Base-by-base conservation (phyloP, 2,888 invertebrate genomes). In the Rhagophthalmus giganteus region DNA sequence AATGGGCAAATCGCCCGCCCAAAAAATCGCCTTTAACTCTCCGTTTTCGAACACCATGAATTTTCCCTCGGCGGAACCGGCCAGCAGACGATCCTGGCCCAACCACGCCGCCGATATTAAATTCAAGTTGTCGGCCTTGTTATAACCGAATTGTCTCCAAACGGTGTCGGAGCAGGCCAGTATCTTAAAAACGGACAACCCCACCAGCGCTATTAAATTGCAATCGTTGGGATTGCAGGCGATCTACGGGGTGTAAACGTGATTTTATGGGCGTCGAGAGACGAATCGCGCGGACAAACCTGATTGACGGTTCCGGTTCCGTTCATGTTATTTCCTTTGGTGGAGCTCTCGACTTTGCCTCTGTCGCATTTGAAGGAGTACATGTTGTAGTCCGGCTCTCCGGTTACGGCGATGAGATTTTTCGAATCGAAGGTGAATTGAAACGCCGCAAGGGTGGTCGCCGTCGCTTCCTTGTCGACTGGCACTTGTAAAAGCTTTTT, bases 1-100 rank as follows among this genome's bases (percentile, higher is more conserved):
- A 26, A 81, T 77, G 2, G 69, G 67, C 4, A 84, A 76, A 16
- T 86, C 84, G 2, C 70, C 62, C 0, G 87, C 87, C 49, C 78
- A 78, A 65, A 83, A 88, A 0, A 83, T 71, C 28, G 81, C 80
- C 58, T 88, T 86, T 34, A 91, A 73, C 59, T 95, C 94, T 0
- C 93, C 93, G 59, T 88, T 88, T 71, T 95, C 94, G 45, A 94
- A 81, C 50, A 92, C 77, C 67, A 92, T 78, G 26, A 95, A 78
- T 56, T 84, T 78, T 13, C 92, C 92, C 49, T 82, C 84, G 45
- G 80, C 79, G 0, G 92, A 91, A 1, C 94, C 95, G 32, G 87
- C 85, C 57, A 92, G 75, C n/a, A 94, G 80, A 38, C 90, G 78
- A 65, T 94, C 94, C 50, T 88, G 80, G 1, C 87, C 85, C 30